Conservation (phyloP, 1,140 invertebrate genomes). For the Cryptotermes secundus region DNA sequence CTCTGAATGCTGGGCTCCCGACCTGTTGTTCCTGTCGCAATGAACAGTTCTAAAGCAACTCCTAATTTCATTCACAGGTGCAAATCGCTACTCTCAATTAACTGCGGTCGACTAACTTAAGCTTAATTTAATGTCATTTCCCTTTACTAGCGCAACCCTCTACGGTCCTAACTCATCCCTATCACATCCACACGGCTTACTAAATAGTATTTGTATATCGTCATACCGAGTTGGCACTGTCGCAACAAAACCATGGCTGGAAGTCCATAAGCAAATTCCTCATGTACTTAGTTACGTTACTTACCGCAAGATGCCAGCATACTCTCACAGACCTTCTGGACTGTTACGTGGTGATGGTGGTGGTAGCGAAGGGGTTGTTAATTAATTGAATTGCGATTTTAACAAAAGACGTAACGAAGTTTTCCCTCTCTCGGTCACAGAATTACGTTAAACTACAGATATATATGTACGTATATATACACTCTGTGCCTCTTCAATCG, state of each 20-base stretch:
- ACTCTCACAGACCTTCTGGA: conserved; percentile 11
- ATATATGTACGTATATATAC: too few species aligned
- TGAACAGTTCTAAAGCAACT: not conserved
- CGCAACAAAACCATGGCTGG: not conserved
- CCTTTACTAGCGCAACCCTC: conserved; percentile 12
- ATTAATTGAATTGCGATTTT: conserved; percentile 30
- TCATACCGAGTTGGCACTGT: not conserved
- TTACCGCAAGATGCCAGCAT: conserved; percentile 26
- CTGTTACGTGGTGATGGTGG: not conserved
- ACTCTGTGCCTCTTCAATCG: not conserved
- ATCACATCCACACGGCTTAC: not conserved
- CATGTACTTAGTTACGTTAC: conserved; percentile 26
- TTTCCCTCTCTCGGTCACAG: conserved; percentile 21
- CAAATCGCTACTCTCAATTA: conserved; percentile 17
- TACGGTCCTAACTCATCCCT: not conserved
- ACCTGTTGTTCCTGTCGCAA: not conserved
- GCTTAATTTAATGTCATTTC: conserved; percentile 10
- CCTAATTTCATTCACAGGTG: conserved; percentile 10
- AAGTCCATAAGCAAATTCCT: conserved; percentile 28
- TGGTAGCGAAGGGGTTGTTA: not conserved
- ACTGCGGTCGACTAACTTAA: conserved; percentile 17
- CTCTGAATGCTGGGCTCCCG: not conserved
- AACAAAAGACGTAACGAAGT: conserved; percentile 30
- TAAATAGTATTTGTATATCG: not conserved
- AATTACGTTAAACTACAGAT: conserved; percentile 10